Conservation (phyloP, 2,888 invertebrate genomes). For the Crematogaster levior region DNA sequence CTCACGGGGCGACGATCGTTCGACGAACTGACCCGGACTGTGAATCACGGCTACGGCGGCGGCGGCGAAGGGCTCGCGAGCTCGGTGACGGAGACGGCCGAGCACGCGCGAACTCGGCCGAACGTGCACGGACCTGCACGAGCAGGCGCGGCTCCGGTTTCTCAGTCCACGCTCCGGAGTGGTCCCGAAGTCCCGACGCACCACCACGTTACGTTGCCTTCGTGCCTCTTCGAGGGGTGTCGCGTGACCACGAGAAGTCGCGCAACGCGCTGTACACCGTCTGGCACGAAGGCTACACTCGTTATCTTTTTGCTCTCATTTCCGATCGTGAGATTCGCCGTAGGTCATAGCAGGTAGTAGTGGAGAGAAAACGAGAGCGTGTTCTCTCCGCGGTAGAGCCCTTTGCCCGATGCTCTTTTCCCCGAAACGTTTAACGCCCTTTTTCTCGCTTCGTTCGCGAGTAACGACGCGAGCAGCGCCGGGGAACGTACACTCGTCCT, state of each 20-base stretch:
- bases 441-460: slow-evolving; percentile 9
- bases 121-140: slow-evolving; percentile 56
- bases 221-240: slow-evolving; percentile 70
- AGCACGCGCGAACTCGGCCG: slow-evolving; percentile 19
- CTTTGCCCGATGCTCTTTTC: slow-evolving; percentile 36
- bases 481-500: too few relatives aligned
- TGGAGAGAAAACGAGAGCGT: slow-evolving; percentile 48
- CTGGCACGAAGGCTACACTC: slow-evolving; percentile 73
- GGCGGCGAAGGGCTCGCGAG: slow-evolving; percentile 55
- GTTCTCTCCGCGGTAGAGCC: not conserved
- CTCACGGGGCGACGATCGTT: slow-evolving; percentile 66
- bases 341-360: slow-evolving; percentile 43
- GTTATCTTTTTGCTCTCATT: slow-evolving; percentile 69
- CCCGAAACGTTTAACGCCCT: slow-evolving; percentile 37
- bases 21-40: slow-evolving; percentile 75
- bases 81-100: slow-evolving; percentile 44
- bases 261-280: slow-evolving; percentile 70
- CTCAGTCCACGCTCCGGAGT: too few relatives aligned
- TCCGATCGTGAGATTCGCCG: slow-evolving; percentile 67
- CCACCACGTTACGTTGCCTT: slow-evolving; percentile 64
- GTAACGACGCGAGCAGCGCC: not conserved
- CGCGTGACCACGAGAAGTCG: slow-evolving; percentile 73
- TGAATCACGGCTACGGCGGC: slow-evolving; percentile 67
- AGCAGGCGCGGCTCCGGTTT: slow-evolving; percentile 28
- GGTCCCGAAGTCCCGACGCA: slow-evolving; percentile 50